Conservation (phyloP, 2,113 vertebrate species). For the Halichoerus grypus region DNA sequence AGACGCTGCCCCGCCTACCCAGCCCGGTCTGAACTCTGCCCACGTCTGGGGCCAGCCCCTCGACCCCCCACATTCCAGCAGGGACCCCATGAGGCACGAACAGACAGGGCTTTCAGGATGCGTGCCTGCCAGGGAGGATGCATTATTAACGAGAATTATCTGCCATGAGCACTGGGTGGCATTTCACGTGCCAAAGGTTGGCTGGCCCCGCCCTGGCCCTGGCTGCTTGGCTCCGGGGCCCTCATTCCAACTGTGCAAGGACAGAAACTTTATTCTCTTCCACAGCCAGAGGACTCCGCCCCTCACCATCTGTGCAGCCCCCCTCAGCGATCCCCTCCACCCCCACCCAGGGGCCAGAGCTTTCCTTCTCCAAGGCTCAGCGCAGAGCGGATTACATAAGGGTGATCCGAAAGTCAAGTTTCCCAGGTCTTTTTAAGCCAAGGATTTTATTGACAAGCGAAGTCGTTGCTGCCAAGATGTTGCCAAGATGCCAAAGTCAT, state of each 20-base stretch:
- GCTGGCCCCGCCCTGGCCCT: constrained; percentile 48
- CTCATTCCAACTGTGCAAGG: constrained; percentile 73
- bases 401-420: constrained; percentile 28
- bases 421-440: constrained; percentile 19
- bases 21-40: constrained; percentile 65
- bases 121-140: constrained; percentile 8
- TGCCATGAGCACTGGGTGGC: constrained; percentile 67
- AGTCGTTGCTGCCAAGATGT: background rate
- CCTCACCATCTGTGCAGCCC: constrained; percentile 43
- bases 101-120: constrained; percentile 79
- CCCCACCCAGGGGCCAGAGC: background rate
- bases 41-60: constrained; percentile 30
- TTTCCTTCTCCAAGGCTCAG: background rate
- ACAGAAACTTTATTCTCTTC: constrained; percentile 80
- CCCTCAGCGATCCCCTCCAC: background rate
- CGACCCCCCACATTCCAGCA: constrained; percentile 70
- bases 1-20: constrained; percentile 7
- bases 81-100: constrained; percentile 57
- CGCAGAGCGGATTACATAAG: background rate
- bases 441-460: background rate
- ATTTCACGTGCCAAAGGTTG: constrained; percentile 77
- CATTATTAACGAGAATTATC: constrained; percentile 61
- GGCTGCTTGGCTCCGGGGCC: constrained; percentile 69
- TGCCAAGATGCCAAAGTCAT: background rate
- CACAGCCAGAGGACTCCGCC: background rate